A percentile compares a stretch with the other conserved stretches of the same genome.
phyloP scores from a whole-genome alignment of 2,888 invertebrate species.

The Clunio marinus region DNA sequence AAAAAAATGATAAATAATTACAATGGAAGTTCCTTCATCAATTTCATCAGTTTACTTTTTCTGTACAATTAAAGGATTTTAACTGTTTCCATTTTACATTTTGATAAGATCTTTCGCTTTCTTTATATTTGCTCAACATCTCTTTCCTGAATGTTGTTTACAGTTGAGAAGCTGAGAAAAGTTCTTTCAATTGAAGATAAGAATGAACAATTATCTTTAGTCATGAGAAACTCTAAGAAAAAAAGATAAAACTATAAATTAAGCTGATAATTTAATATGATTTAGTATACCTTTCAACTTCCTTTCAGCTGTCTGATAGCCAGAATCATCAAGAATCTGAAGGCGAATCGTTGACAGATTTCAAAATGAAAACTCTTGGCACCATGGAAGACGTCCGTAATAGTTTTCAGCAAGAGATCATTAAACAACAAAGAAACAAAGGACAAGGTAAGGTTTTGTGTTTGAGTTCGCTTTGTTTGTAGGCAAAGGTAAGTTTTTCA shows the following conservation, averaged over 20 bases:
- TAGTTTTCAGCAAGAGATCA: conserved; percentile 17
- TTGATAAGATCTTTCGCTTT: neutral
- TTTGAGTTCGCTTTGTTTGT: too few species aligned
- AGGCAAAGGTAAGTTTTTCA: neutral
- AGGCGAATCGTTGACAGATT: conserved; percentile 17
- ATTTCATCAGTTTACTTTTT: neutral
- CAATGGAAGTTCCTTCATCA: conserved; percentile 1
- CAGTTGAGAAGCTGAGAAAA: neutral
- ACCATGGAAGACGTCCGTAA: conserved; percentile 9
- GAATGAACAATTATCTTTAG: neutral
- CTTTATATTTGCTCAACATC: neutral
- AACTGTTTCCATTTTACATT: neutral
- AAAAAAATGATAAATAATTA: too few species aligned
- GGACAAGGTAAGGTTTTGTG: conserved; percentile 9
- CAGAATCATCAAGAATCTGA: neutral
- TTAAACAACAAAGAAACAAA: neutral
- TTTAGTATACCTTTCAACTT: neutral
- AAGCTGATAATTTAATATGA: neutral
- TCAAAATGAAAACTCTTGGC: conserved; percentile 1
- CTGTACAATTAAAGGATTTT: neutral
- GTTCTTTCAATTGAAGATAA: neutral
- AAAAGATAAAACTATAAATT: neutral
- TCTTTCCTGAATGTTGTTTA: neutral
- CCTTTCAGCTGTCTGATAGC: neutral
- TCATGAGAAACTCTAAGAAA: neutral